Evolutionary conservation across 1,140 invertebrate species (phyloP), one percentile per base, ranked within the genome.

Genomic region (Oedothorax gibbosus): DNA sequence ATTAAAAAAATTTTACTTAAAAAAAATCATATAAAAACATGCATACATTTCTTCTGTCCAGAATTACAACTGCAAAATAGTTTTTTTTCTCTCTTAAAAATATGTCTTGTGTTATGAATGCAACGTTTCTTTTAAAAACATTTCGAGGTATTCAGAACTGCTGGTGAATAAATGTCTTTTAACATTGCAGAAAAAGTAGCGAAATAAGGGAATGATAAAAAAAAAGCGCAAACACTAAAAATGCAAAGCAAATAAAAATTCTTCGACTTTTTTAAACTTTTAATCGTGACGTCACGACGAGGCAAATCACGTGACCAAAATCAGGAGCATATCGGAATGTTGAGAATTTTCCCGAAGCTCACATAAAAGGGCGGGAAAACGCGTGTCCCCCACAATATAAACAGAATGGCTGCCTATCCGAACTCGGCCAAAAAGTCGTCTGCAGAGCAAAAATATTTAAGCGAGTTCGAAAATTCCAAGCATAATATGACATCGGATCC

Each of bases 361-460:
- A 20, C 49, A 71, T 71, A 71, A 71, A 35, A 53, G 69, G 69
- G 18, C 69, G 50, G 50, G 69, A 51, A 71, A 71, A 71, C 69
- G 69, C 69, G 69, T 71, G 69, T 71, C 69, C 50, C 35, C 69
- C 68, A 51, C 68, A 71, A 51, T 71, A 71, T 71, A 71, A 71
- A 71, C 68, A 71, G 49, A 71, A 15, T 69, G 20, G 66, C 35
- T 50, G 35, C 35, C 49, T 20, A 71, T 49, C 54, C 50, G 15
- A 51, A 53, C 51, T 53, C 51, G 54, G 69, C 50, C 69, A 71
- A 71, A 71, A 71, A 71, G 69, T 51, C 50, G 50, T 51, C 69
- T 71, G 18, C 56, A 60, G 72, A 75, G 35, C 35, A 35, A 75
- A 75, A 75, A 75, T 75, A 75, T 75, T 75, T 75, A 75, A 75